Evolutionary conservation across 1,140 invertebrate genomes (phyloP), one percentile per base, ranked within the genome.

Genomic region (Drosophila azteca): DNA sequence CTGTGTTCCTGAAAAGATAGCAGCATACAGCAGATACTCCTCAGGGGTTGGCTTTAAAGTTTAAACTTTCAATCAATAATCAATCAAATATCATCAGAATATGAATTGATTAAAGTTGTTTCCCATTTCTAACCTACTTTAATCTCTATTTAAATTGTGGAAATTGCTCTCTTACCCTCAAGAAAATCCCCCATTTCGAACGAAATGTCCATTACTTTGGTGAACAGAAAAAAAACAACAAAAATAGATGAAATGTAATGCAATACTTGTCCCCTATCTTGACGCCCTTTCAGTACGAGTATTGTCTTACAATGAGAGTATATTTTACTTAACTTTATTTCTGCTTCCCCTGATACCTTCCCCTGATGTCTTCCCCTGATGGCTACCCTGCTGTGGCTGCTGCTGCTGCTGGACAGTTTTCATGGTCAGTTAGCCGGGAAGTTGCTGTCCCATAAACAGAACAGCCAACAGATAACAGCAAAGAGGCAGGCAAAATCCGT

Each of bases 401-500:
- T 3, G 22, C 22, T 3, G 22, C 22, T 24, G 22, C 22, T 24
- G 78, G 67, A 52, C 72, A 74, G 76, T 82, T 87, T 85, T 85
- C 82, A 85, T 85, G 82, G 81, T 81, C 81, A 85, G 82, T 84
- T 81, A 20, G 52, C 58, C 31, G 31, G 41, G 35, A 41, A 44
- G 59, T 69, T 43, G 51, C 45, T 74, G 60, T 57, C 46, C 39
- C 82, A 85, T 85, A 81, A 85, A 81, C 74, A 81, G 78, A 85
- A 78, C 69, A 87, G 83, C 65, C 59, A 52, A 55, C 66, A 85
- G 82, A 85, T 87, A 88, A 85, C 82, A 85, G 74, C 82, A 82
- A 70, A 82, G 75, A 85, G 82, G 82, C 82, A 87, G 83, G 50
- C 63, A 66, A 85, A 85, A 87, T 85, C 83, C 82, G 48, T 76